These are phyloP conservation scores for Eulemur mongoz DNA, from an alignment of 2,797 vertebrate species.

Conservation along the genomic window DNA sequence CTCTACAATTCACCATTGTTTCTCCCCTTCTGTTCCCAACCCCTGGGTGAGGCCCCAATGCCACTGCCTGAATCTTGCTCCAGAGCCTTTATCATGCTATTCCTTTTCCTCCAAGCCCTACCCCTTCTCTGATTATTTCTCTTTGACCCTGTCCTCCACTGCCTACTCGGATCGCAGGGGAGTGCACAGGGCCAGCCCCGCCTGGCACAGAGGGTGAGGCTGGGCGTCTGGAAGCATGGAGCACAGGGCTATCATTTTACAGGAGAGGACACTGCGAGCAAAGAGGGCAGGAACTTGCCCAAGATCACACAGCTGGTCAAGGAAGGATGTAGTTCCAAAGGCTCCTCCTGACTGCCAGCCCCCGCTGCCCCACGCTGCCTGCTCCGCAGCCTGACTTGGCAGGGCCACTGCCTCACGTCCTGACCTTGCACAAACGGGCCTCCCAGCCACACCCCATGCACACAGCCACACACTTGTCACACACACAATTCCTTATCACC, in stretches of 20 bases:
- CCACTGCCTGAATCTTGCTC: background rate
- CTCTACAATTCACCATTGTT: background rate
- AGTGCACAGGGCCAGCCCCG: background rate
- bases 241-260: background rate
- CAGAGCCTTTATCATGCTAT: fast-evolving
- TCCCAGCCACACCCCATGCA: background rate
- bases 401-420: background rate
- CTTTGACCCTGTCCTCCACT: background rate
- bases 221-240: background rate
- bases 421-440: background rate
- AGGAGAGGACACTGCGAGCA: background rate
- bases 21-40: background rate
- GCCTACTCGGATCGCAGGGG: background rate
- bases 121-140: background rate
- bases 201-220: background rate
- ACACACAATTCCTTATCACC: background rate
- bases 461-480: background rate
- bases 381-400: background rate
- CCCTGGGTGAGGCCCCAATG: background rate
- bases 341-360: background rate
- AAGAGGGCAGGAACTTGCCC: background rate
- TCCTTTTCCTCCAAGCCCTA: background rate
- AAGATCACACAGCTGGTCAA: background rate
- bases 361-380: background rate
- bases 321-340: background rate